These are phyloP conservation scores for Sebastes elongatus DNA, from an alignment of 2,797 vertebrate species.

Conservation along the genomic window DNA sequence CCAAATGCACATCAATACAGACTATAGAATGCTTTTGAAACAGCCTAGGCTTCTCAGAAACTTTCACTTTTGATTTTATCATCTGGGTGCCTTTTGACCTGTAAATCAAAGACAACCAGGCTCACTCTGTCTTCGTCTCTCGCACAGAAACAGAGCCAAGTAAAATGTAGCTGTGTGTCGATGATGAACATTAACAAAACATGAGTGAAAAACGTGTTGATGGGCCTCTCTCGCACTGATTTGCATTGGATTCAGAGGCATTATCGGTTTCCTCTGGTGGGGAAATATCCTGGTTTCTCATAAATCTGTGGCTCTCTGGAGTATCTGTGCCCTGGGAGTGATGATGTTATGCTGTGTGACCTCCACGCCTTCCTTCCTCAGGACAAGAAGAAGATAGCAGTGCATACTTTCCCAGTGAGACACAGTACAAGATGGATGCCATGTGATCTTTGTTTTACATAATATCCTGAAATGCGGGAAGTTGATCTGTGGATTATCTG, in stretches of 20 bases:
- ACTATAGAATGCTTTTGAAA: neutral
- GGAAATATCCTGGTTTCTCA: constrained; percentile 68
- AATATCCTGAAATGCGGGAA: neutral
- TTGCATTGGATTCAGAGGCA: constrained; percentile 25
- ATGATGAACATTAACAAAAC: constrained; percentile 11
- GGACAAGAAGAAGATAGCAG: constrained; percentile 67
- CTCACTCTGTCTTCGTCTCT: neutral
- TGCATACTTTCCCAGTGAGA: constrained; percentile 67
- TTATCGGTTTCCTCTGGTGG: constrained; percentile 37
- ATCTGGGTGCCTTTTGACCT: neutral
- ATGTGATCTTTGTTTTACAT: constrained; percentile 12
- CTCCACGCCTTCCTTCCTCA: constrained; percentile 72
- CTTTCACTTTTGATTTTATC: neutral
- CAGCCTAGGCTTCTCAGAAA: neutral
- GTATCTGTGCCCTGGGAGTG: constrained; percentile 12
- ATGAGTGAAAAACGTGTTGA: constrained; percentile 31
- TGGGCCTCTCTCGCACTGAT: constrained; percentile 20
- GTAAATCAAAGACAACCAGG: neutral
- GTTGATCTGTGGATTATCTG: neutral
- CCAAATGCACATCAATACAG: neutral
- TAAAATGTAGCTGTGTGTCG: constrained; percentile 8
- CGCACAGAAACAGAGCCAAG: constrained; percentile 10
- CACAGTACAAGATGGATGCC: neutral
- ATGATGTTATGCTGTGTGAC: constrained; percentile 48
- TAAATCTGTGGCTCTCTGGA: constrained; percentile 46